Evolutionary conservation across 2,888 invertebrate genomes (phyloP), one percentile per base, ranked within the genome.

Genomic region (Mimachlamys varia): DNA sequence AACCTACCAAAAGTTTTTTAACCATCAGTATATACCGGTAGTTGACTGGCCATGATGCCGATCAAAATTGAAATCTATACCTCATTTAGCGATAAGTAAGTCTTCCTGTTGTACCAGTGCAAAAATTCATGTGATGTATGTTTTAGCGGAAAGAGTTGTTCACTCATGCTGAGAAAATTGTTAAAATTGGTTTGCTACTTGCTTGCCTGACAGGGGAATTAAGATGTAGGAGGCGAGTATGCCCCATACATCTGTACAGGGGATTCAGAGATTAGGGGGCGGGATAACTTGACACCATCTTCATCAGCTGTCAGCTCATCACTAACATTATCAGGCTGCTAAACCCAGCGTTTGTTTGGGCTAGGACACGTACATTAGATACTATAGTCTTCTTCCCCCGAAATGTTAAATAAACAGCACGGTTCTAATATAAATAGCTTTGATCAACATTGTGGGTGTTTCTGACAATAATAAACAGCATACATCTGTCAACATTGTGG

Each of bases 281-380:
- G 33, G 33, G 76, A 76, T 76, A 27, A 33, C 33, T 33, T 76
- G 27, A 76, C 76, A 76, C 76, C 33, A 27, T 76, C 76, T 76
- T 76, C 76, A 33, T 76, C 58, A 58, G 58, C 58, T 58, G 58
- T 58, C 58, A 58, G 58, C n/a, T 58, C 58, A 58, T 58, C 76
- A 76, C 27, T 76, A 33, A 76, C 76, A 76, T 27, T 27, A 76
- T 33, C 76, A 76, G 76, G 76, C 76, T 7, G 33, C 33, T 33
- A 33, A 27, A 76, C 12, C 76, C 4, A 22, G 15, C 27, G 33
- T 12, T 62, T 76, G 76, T 76, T 76, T 76, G 76, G 76, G 27
- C 33, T 76, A 76, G 76, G 27, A 76, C 76, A 33, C 33, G 12
- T 76, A 33, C 58, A 76, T 76, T 15, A 76, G 76, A 76, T 76